Base-by-base conservation (phyloP, 2,888 invertebrate species). In the Coleophora deauratella region DNA sequence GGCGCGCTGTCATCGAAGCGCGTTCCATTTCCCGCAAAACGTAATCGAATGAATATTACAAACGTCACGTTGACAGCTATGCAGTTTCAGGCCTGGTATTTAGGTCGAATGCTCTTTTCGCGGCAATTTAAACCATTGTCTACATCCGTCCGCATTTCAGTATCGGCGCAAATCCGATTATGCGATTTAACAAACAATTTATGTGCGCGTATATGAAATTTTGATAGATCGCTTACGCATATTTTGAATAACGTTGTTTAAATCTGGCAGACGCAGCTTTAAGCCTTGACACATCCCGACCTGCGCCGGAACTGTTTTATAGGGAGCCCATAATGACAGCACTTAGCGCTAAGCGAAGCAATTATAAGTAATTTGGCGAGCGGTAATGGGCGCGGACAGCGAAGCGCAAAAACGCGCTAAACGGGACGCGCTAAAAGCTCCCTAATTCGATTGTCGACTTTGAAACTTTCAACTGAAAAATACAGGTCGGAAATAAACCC, bases 331-430 rank as follows among this genome's bases (percentile, higher is more conserved):
- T 81, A 81, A 85, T 81, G 81, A 84, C 82, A 85, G 85, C 85
- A 84, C 85, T 85, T 82, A 81, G 68, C 78, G 72, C 69, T 82
- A 82, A 85, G 78, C 81, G 85, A 84, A 81, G 79, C 82, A 84
- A 85, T 85, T 84, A 85, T 81, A 81, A 84, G 79, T 81, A 79
- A 81, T 85, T 85, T 80, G 73, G 72, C 69, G 64, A 66, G 68
- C 75, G 60, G 72, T 85, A 84, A 85, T 82, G 79, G 80, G 72
- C 72, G 75, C 74, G 81, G 85, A 82, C 84, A 75, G 77, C 75
- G 73, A 72, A 62, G 81, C 75, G 81, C 81, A 82, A 85, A 85
- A 86, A 86, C 87, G 75, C 73, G 78, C 69, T 64, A 72, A 79
- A 76, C 75, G 69, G 66, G 72, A 75, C 75, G 51, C 57, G 80